Conservation (phyloP, 2,888 invertebrate species). For the Clitarchus hookeri region DNA sequence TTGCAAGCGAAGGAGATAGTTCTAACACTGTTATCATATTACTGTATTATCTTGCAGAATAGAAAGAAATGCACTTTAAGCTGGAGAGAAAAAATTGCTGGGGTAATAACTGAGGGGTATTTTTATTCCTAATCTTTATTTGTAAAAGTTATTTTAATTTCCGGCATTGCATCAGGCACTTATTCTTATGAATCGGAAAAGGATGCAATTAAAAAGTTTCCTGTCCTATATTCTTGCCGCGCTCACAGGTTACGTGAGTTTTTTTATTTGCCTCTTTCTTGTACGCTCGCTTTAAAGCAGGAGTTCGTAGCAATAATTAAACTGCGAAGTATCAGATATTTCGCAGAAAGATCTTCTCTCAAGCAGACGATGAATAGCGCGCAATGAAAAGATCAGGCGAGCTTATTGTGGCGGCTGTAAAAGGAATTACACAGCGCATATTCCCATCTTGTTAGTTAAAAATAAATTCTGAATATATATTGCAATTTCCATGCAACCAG, state of each 20-base stretch:
- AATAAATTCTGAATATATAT: too few species aligned
- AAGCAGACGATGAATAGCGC: background rate
- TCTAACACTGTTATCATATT: too few species aligned
- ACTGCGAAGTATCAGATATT: background rate
- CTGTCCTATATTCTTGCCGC: background rate
- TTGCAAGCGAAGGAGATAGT: too few species aligned
- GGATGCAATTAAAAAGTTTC: constrained; percentile 35
- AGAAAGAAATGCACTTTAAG: too few species aligned
- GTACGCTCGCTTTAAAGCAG: background rate
- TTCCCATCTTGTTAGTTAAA: background rate
- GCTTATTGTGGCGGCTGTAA: background rate
- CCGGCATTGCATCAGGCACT: background rate
- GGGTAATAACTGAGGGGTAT: background rate
- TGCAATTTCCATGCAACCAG: too few species aligned
- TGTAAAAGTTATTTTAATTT: background rate
- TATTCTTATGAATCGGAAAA: background rate
- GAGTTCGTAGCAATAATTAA: background rate
- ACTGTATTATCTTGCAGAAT: too few species aligned
- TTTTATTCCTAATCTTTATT: background rate
- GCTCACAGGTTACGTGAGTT: background rate
- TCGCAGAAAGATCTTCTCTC: background rate
- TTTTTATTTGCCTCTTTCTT: background rate
- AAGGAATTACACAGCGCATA: background rate
- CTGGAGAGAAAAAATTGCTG: background rate
- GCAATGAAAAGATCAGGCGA: background rate